phyloP scores from a whole-genome alignment of 2,888 invertebrate species.

The Panopea generosa region DNA sequence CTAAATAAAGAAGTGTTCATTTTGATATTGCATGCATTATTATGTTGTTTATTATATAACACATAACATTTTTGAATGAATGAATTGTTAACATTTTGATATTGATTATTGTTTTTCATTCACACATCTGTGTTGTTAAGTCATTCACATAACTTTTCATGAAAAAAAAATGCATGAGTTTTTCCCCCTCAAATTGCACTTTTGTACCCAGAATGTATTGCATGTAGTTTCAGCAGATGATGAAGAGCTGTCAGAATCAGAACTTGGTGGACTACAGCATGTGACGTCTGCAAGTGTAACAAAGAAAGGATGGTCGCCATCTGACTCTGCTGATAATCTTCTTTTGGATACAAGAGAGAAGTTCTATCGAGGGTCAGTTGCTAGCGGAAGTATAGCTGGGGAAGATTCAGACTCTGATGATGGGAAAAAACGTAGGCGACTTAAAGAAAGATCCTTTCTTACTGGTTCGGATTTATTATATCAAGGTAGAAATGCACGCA shows the following conservation, averaged over 20 bases:
- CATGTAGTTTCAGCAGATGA: slow-evolving; percentile 55
- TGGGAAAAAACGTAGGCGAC: slow-evolving; percentile 52
- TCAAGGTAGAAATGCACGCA: slow-evolving; percentile 63
- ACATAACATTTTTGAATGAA: too few relatives aligned
- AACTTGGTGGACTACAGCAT: slow-evolving; percentile 1
- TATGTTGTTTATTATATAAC: too few relatives aligned
- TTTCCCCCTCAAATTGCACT: too few relatives aligned
- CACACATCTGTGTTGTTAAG: neutral
- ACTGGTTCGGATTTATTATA: slow-evolving; percentile 47
- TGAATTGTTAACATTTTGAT: too few relatives aligned
- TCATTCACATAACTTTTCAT: neutral
- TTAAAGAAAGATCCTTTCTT: slow-evolving; percentile 47
- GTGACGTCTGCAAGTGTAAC: slow-evolving; percentile 20
- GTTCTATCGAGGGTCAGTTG: slow-evolving; percentile 26
- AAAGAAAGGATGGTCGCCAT: slow-evolving; percentile 36
- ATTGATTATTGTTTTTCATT: neutral
- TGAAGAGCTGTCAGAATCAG: slow-evolving; percentile 26
- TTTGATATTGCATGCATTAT: too few relatives aligned
- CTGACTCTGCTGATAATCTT: slow-evolving; percentile 36
- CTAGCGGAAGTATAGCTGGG: slow-evolving; percentile 34
- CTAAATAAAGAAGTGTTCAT: too few relatives aligned
- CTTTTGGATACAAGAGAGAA: slow-evolving; percentile 31
- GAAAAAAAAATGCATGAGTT: neutral
- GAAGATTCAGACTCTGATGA: slow-evolving; percentile 55
- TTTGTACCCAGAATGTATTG: neutral